These are phyloP conservation scores for Scolopax mira DNA, from an alignment of 2,113 vertebrate species.

Conservation along the genomic window DNA sequence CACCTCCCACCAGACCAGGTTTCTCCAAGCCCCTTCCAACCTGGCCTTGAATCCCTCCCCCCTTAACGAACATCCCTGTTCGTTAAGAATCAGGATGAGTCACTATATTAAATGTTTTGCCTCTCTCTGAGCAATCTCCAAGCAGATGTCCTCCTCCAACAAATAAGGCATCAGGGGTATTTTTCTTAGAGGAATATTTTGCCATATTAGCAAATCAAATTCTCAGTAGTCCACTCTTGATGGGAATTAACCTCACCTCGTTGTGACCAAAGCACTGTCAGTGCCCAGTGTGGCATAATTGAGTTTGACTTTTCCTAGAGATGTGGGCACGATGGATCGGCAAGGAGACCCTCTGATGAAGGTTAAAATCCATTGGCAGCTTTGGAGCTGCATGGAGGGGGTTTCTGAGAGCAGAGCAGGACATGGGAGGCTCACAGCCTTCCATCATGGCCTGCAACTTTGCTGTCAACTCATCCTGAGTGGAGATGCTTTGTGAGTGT, in stretches of 20 bases:
- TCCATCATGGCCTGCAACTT: background rate
- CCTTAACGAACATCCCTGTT: too few relatives aligned
- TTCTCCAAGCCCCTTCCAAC: too few relatives aligned
- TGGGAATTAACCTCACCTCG: constrained; percentile 48
- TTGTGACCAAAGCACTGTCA: background rate
- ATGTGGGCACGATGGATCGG: background rate
- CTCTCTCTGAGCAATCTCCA: background rate
- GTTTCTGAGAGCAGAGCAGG: background rate
- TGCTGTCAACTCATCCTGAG: background rate
- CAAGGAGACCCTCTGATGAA: background rate
- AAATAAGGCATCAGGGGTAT: background rate
- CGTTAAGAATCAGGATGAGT: background rate
- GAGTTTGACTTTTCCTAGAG: constrained; percentile 1
- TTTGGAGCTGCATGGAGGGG: accelerated
- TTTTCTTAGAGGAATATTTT: constrained; percentile 27
- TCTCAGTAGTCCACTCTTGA: background rate
- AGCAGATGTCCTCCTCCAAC: background rate
- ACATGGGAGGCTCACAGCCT: background rate
- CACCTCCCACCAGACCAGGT: too few relatives aligned
- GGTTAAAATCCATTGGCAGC: background rate
- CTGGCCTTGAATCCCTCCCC: too few relatives aligned
- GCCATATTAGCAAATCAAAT: constrained; percentile 19
- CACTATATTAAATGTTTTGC: background rate
- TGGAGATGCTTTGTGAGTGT: accelerated
- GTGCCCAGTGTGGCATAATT: accelerated